Base-by-base conservation (phyloP, 2,888 invertebrate species). In the Latrodectus elegans region DNA sequence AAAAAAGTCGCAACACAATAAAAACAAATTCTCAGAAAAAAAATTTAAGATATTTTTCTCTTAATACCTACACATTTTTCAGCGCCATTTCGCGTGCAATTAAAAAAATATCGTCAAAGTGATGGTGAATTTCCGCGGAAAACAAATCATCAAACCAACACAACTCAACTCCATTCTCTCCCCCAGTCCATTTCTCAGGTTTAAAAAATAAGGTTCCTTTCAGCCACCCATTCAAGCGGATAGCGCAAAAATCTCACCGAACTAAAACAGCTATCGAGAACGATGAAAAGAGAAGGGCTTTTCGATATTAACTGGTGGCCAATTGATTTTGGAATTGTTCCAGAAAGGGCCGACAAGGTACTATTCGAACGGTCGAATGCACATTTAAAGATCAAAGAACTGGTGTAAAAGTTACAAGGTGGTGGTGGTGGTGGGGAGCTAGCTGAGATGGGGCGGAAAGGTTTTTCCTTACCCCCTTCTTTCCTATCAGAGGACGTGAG, bases 291-390 rank as follows among this genome's bases (percentile, higher is more conserved):
- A 22, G 26, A 26, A 55, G 14, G 26, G 26, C 38, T n/a, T 78
- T 78, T 65, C 17, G 73, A 73, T 52, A 81, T 65, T 65, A 76
- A 76, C 75, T 75, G 70, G 82, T 75, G 83, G 83, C 71, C 76
- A 83, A 83, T 83, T 83, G 75, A 83, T 83, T 83, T 83, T 83
- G 83, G 83, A 83, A 70, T 71, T 52, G 76, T 76, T 83, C 83
- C 83, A 83, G 71, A 80, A 80, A n/a, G 22, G 74, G 51, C 17
- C 26, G 67, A 74, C 53, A 67, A 73, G 72, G 81, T 67, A 73
- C 72, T 49, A 82, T 68, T 82, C 75, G 49, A 49, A 64, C 60
- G 82, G 68, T 75, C 68, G 82, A 75, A 82, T 38, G 82, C 73
- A 65, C 82, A 74, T 82, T 70, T 68, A 76, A 83, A 82, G 76